Evolutionary conservation across 2,888 invertebrate genomes (phyloP).

Genomic region (Clistopyga incitator): DNA sequence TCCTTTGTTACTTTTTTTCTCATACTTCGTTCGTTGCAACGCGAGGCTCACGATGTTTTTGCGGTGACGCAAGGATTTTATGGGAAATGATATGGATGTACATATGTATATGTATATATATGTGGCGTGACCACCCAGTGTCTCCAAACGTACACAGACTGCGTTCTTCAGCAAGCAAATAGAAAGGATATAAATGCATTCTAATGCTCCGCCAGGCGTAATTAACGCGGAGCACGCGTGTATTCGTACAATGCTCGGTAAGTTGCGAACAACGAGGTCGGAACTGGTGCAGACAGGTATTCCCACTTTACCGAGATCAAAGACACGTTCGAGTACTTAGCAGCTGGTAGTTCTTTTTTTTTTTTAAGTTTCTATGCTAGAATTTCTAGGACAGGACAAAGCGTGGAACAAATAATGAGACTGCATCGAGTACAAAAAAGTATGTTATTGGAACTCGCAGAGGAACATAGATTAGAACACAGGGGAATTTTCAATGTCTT

Average conservation of each 20-base stretch:
- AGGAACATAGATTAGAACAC: too few species aligned
- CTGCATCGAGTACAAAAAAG: background rate
- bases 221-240: conserved; percentile 49
- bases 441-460: background rate
- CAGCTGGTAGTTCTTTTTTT: background rate
- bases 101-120: background rate
- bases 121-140: background rate
- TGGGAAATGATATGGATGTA: background rate
- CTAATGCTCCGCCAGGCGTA: conserved; percentile 40
- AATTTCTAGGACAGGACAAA: conserved; percentile 4
- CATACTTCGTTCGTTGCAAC: background rate
- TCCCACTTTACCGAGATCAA: conserved; percentile 43
- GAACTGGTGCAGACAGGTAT: conserved; percentile 55
- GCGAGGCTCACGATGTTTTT: conserved; percentile 31
- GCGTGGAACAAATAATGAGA: background rate
- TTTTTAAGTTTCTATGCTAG: too few species aligned
- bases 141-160: conserved; percentile 1
- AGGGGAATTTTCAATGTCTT: too few species aligned
- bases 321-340: conserved; percentile 8
- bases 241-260: conserved; percentile 45
- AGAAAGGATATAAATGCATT: conserved; percentile 61
- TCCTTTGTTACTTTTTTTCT: background rate
- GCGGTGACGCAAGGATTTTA: conserved; percentile 29
- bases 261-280: conserved; percentile 27
- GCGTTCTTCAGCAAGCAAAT: conserved; percentile 36